Evolutionary conservation across 2,113 vertebrate species (phyloP).

Genomic region (Caranx ignobilis): DNA sequence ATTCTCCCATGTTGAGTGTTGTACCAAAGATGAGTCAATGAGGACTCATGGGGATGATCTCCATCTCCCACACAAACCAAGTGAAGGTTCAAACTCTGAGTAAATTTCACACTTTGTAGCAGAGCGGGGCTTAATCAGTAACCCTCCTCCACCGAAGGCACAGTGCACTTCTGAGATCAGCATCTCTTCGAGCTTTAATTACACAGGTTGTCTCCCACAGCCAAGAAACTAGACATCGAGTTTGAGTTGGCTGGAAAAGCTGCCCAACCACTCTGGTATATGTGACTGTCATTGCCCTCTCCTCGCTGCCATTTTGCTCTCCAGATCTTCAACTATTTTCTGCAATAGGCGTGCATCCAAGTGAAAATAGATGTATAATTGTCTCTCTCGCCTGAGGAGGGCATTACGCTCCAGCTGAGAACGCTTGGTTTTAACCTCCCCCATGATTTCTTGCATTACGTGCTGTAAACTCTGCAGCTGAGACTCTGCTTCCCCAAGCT

Average conservation of each 20-base stretch:
- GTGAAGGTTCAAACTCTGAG: neutral
- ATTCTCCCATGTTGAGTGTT: neutral
- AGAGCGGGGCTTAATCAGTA: neutral
- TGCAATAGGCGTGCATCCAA: conserved; percentile 86
- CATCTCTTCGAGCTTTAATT: conserved; percentile 1
- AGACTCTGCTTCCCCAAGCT: conserved; percentile 84
- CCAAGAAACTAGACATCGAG: neutral
- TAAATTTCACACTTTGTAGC: neutral
- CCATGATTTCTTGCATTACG: conserved; percentile 86
- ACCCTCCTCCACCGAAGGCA: neutral
- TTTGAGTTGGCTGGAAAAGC: neutral
- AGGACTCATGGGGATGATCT: neutral
- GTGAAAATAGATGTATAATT: conserved; percentile 91
- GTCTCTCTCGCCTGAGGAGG: conserved; percentile 86
- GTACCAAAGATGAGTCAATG: neutral
- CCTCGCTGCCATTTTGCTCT: conserved; percentile 76
- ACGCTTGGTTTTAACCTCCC: conserved; percentile 88
- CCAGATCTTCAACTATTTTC: conserved; percentile 88
- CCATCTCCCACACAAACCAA: neutral
- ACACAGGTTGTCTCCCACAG: neutral
- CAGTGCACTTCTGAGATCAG: neutral
- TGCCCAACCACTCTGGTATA: neutral
- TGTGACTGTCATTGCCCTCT: conserved; percentile 42
- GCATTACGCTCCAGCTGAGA: conserved; percentile 85
- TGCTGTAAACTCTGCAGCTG: conserved; percentile 85